These are phyloP conservation scores for Sebastes goodei DNA, from an alignment of 2,797 vertebrate genomes.

Conservation along the genomic window DNA sequence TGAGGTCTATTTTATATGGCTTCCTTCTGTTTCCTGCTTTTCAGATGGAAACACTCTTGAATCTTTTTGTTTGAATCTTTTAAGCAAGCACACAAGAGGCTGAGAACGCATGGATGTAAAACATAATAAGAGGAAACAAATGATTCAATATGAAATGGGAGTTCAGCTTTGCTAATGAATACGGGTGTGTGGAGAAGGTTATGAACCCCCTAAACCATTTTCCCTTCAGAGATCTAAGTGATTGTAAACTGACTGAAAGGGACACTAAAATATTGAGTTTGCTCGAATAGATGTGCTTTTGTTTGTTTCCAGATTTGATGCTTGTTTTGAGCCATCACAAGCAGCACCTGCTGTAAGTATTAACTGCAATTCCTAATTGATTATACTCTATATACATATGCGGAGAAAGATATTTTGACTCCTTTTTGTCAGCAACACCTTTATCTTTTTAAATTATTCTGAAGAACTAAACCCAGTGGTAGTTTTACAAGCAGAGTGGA, in stretches of 20 bases:
- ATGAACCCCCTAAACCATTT: background rate
- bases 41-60: background rate
- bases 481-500: background rate
- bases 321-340: background rate
- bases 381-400: background rate
- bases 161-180: background rate
- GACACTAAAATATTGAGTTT: background rate
- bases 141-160: background rate
- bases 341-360: background rate
- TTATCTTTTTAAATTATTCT: background rate
- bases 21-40: background rate
- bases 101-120: background rate
- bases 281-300: background rate
- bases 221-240: background rate
- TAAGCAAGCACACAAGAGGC: background rate
- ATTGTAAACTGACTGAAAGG: background rate
- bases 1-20: background rate
- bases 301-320: background rate
- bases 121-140: background rate
- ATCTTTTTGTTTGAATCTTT: background rate
- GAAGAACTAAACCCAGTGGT: background rate
- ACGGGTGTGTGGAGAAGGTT: background rate
- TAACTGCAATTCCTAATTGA: conserved; percentile 2
- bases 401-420: background rate
- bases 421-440: background rate